phyloP scores from a whole-genome alignment of 2,888 invertebrate genomes.

The Microctonus brassicae region DNA sequence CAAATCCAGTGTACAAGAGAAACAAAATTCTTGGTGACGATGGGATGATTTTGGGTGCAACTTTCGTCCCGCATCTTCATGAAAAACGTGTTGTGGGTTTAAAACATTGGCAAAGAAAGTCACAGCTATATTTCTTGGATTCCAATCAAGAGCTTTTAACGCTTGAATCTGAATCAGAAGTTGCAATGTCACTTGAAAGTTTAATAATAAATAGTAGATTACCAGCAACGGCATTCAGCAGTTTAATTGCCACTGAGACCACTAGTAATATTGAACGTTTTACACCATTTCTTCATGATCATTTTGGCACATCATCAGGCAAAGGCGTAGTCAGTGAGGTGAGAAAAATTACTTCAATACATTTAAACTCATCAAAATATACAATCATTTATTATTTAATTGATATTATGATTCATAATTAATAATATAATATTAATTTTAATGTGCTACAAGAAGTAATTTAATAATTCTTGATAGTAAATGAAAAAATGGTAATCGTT shows the following conservation, averaged over 20 bases:
- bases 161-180: conserved; percentile 68
- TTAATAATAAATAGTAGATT: conserved; percentile 62
- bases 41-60: conserved; percentile 69
- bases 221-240: conserved; percentile 70
- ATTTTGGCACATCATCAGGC: conserved; percentile 52
- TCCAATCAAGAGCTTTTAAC: conserved; percentile 72
- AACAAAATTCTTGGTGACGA: conserved; percentile 69
- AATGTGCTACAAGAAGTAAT: conserved; percentile 26
- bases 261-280: conserved; percentile 54
- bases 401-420: not conserved
- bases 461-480: conserved; percentile 36
- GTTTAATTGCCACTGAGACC: conserved; percentile 67
- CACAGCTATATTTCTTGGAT: conserved; percentile 76
- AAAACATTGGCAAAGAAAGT: conserved; percentile 74
- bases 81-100: conserved; percentile 54
- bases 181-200: conserved; percentile 64
- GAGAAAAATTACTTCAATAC: conserved; percentile 44
- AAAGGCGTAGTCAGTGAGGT: conserved; percentile 71
- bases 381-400: conserved; percentile 15
- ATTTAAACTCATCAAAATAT: not conserved
- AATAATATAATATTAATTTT: not conserved
- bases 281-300: conserved; percentile 50
- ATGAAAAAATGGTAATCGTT: conserved; percentile 34
- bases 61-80: conserved; percentile 74
- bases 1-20: conserved; percentile 72